Percentiles rank a stretch among this genome's conserved stretches.
These are phyloP conservation scores for Hedya salicella DNA, from an alignment of 2,888 invertebrate genomes.

Conservation along the genomic window DNA sequence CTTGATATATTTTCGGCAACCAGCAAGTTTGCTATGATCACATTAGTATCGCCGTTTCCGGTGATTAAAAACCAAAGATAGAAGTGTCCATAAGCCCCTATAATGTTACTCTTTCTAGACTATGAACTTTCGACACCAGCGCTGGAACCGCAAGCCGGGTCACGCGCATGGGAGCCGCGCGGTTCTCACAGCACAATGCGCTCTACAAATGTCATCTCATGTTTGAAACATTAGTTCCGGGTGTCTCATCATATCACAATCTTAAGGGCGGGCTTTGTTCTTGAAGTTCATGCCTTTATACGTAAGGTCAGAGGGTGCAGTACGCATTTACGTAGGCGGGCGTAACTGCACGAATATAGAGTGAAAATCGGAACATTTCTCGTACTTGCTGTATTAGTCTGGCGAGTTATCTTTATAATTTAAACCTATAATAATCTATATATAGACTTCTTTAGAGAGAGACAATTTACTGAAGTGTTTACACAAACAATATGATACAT, in stretches of 20 bases:
- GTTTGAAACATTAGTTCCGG: constrained; percentile 62
- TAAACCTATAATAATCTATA: no score
- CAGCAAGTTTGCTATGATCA: no score
- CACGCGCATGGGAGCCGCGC: constrained; percentile 12
- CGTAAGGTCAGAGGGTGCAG: background rate
- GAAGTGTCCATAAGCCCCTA: background rate
- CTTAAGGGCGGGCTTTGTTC: constrained; percentile 22
- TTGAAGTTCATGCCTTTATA: constrained; percentile 8
- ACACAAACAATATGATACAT: no score
- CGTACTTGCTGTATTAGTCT: no score
- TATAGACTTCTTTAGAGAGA: no score
- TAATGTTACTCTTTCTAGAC: no score
- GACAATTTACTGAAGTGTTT: no score
- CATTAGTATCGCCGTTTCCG: no score
- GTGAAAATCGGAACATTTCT: no score
- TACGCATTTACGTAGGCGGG: background rate
- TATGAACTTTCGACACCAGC: background rate
- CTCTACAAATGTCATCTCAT: constrained; percentile 56
- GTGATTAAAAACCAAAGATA: background rate
- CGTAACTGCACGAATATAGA: no score
- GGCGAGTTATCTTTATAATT: no score
- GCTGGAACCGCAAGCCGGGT: constrained; percentile 28
- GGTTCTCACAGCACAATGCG: constrained; percentile 33
- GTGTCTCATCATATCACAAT: constrained; percentile 44
- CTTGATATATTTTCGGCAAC: no score